A percentile compares a stretch with the other conserved stretches of the same genome.
phyloP scores from a whole-genome alignment of 2,888 invertebrate genomes.

The Cancer borealis region DNA sequence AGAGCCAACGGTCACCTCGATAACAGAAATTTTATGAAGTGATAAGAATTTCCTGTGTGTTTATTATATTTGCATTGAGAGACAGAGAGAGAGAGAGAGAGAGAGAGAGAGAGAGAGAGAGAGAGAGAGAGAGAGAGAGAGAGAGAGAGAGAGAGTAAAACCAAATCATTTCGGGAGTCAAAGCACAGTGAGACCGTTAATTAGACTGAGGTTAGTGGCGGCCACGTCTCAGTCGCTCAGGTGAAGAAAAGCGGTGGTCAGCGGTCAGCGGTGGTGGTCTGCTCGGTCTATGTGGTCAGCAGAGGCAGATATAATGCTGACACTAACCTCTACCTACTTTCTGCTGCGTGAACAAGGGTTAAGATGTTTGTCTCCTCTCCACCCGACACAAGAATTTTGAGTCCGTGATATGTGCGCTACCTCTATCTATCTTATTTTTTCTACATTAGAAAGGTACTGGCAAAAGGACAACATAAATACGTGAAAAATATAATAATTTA shows the following conservation, averaged over 20 bases:
- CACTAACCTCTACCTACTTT: neutral
- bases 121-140: neutral
- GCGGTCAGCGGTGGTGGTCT: conserved; percentile 15
- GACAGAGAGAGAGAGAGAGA: neutral
- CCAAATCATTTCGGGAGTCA: neutral
- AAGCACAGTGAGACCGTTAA: neutral
- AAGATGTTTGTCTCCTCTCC: neutral
- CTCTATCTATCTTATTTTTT: neutral
- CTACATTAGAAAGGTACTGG: neutral
- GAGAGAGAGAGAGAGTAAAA: neutral
- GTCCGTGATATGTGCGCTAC: too few species aligned
- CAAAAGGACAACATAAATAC: too few species aligned
- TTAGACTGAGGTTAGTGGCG: neutral
- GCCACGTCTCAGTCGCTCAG: neutral
- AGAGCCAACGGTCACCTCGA: too few species aligned
- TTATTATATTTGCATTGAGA: neutral
- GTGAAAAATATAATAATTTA: too few species aligned
- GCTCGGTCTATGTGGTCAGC: neutral
- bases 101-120: neutral
- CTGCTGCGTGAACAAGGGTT: too few species aligned
- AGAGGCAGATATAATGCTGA: neutral
- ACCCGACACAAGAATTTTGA: neutral
- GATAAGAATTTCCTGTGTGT: neutral
- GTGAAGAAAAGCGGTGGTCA: neutral
- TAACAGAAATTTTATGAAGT: neutral